Percentiles rank a stretch among this genome's conserved stretches.
Conservation (phyloP, 2,113 vertebrate genomes). For the Narcine bancroftii region DNA sequence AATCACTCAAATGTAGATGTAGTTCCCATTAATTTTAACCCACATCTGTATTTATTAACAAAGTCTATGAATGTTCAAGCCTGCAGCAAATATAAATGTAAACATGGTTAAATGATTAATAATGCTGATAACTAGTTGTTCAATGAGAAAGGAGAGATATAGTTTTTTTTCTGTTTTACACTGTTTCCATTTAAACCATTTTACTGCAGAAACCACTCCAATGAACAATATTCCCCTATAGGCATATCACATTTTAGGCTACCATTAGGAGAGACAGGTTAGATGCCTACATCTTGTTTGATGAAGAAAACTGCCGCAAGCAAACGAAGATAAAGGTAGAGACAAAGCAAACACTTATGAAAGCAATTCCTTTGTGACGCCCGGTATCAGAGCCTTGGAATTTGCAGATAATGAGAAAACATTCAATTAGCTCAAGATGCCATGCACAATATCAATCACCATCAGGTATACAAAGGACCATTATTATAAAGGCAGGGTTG, state of each 20-base stretch:
- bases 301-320: slow-evolving; percentile 44
- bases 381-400: background rate
- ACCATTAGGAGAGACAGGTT: slow-evolving; percentile 41
- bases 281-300: slow-evolving; percentile 42
- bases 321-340: slow-evolving; percentile 34
- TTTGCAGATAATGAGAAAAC: slow-evolving; percentile 1
- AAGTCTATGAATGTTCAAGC: background rate
- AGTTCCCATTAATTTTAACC: background rate
- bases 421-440: slow-evolving; percentile 25
- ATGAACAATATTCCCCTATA: background rate
- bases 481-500: background rate
- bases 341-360: slow-evolving; percentile 32
- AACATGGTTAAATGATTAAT: slow-evolving; percentile 12
- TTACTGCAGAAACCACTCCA: too few relatives aligned
- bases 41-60: background rate
- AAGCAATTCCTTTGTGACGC: slow-evolving; percentile 14
- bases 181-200: background rate
- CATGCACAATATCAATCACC: slow-evolving; percentile 25
- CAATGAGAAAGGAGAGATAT: background rate
- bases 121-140: background rate
- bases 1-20: background rate
- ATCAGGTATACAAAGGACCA: background rate
- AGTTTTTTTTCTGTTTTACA: background rate
- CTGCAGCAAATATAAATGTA: background rate
- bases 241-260: background rate